Percentiles rank a stretch among this genome's conserved stretches.
Conservation (phyloP, 2,888 invertebrate species). For the Eupithecia dodoneata region DNA sequence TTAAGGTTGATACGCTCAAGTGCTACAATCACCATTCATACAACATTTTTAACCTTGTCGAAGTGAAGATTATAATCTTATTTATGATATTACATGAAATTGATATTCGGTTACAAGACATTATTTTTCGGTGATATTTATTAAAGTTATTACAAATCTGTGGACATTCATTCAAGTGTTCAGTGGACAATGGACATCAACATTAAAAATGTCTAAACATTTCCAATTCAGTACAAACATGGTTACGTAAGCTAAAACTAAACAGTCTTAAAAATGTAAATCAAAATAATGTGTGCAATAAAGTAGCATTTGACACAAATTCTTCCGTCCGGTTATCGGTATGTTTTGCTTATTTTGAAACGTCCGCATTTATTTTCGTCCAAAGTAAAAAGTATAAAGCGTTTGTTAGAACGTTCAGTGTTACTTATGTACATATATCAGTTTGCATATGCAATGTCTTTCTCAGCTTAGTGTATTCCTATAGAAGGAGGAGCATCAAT, state of each 20-base stretch:
- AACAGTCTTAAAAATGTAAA: not conserved
- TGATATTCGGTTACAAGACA: not conserved
- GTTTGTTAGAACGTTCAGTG: conserved; percentile 19
- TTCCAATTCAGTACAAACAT: not conserved
- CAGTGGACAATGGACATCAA: not conserved
- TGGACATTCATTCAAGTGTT: not conserved
- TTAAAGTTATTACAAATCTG: not conserved
- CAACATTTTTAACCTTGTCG: not conserved
- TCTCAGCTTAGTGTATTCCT: conserved; percentile 19
- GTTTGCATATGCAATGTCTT: conserved; percentile 27
- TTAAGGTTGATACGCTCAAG: conserved; percentile 15
- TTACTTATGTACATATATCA: not conserved
- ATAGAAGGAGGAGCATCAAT: conserved; percentile 17
- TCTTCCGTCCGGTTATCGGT: conserved; percentile 34
- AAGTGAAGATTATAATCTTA: not conserved
- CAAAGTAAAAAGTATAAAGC: conserved; percentile 38
- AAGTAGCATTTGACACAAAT: conserved; percentile 44
- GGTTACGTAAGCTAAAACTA: not conserved
- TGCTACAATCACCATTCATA: not conserved
- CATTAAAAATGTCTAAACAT: not conserved
- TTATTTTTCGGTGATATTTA: not conserved
- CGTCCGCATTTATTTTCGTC: conserved; percentile 37
- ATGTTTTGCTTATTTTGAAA: conserved; percentile 36
- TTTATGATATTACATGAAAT: not conserved
- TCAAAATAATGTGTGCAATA: conserved; percentile 22